Evolutionary conservation across 2,888 invertebrate species (phyloP).

Genomic region (Graphium colonna): DNA sequence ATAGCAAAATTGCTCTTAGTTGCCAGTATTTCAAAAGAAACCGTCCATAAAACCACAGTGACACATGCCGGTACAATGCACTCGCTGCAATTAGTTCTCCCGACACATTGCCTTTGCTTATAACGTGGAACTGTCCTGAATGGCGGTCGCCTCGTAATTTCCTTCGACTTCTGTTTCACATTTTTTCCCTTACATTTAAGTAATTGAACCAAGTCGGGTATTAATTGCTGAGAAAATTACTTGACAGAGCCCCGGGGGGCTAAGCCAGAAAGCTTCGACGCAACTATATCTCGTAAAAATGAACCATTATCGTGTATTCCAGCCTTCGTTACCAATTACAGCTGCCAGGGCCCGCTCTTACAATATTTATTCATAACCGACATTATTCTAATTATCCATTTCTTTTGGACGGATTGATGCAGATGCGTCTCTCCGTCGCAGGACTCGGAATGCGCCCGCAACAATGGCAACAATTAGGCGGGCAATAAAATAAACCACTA

Average conservation of each 20-base stretch:
- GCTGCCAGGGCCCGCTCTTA: constrained; percentile 39
- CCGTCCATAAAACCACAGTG: constrained; percentile 33
- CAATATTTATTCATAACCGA: constrained; percentile 46
- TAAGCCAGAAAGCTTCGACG: constrained; percentile 61
- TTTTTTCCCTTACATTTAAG: constrained; percentile 60
- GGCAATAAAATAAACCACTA: constrained; percentile 73
- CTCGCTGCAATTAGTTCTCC: constrained; percentile 52
- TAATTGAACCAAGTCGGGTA: constrained; percentile 64
- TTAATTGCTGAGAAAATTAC: constrained; percentile 76
- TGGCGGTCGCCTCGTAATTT: constrained; percentile 55
- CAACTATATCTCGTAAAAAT: constrained; percentile 55
- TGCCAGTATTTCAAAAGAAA: constrained; percentile 9
- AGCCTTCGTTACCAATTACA: constrained; percentile 57
- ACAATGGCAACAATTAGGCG: constrained; percentile 75
- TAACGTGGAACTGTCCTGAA: constrained; percentile 49
- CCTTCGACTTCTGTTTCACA: constrained; percentile 57
- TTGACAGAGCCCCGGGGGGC: constrained; percentile 52
- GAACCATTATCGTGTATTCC: constrained; percentile 59
- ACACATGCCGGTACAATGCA: constrained; percentile 54
- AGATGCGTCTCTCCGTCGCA: constrained; percentile 26
- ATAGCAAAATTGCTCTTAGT: too few relatives aligned
- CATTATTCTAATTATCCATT: constrained; percentile 40
- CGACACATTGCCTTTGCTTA: constrained; percentile 43
- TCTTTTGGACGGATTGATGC: constrained; percentile 23
- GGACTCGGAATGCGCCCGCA: constrained; percentile 47